Evolutionary conservation across 1,140 invertebrate species (phyloP).

Genomic region (Anthonomus grandis): DNA sequence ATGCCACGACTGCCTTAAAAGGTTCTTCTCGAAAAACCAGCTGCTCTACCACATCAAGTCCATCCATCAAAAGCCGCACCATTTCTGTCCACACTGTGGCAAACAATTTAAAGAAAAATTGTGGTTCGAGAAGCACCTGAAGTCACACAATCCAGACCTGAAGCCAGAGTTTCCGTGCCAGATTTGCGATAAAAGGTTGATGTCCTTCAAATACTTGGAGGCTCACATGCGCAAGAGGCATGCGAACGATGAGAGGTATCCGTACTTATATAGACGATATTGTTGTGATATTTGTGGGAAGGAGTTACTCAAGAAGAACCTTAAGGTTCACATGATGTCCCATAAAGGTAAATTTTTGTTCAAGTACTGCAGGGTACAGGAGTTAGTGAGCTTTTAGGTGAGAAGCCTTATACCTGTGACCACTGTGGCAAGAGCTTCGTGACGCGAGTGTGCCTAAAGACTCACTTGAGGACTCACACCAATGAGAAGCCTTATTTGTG

Average conservation of each 20-base stretch:
- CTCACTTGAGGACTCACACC: conserved; percentile 68
- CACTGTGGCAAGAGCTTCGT: conserved; percentile 56
- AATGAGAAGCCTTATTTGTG: conserved; percentile 76
- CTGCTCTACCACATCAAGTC: conserved; percentile 9
- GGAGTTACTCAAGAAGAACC: conserved; percentile 20
- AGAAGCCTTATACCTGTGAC: conserved; percentile 43
- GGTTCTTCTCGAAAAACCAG: conserved; percentile 12
- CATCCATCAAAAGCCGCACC: conserved; percentile 6
- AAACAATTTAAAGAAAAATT: conserved; percentile 15
- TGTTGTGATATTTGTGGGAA: conserved; percentile 24
- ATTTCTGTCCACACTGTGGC: conserved; percentile 17
- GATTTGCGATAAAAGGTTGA: conserved; percentile 50
- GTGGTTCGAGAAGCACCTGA: conserved; percentile 17
- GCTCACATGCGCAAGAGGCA: conserved; percentile 30
- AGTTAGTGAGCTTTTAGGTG: conserved; percentile 29
- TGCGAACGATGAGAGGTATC: conserved; percentile 8
- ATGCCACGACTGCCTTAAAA: conserved; percentile 15
- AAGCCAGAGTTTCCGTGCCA: conserved; percentile 17
- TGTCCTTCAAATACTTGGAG: conserved; percentile 31
- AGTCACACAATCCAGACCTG: conserved; percentile 14
- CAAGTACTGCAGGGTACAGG: too few species aligned
- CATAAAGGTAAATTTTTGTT: conserved; percentile 12
- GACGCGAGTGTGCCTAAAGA: conserved; percentile 67
- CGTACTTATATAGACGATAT: conserved; percentile 15
- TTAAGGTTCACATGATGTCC: conserved; percentile 22